Evolutionary conservation across 2,113 vertebrate species (phyloP), one percentile per base, ranked within the genome.

Genomic region (Podocnemis expansa): DNA sequence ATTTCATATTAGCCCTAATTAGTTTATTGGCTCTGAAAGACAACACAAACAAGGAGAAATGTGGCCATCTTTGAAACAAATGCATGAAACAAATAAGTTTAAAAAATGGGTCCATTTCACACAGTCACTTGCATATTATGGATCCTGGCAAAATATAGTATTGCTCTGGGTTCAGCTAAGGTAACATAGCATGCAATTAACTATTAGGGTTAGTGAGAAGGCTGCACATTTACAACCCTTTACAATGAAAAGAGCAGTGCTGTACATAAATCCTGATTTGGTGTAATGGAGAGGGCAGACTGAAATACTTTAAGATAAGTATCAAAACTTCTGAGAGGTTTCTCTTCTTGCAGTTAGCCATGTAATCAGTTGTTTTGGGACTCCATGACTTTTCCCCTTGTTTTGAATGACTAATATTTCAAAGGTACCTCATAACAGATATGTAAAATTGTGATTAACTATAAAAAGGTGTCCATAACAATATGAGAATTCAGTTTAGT

Each of bases 401-500:
- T 79, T 87, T 90, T 63, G 47, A 3, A 82, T 10, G 1, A 55
- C 38, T 34, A 70, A 79, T 10, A 78, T 49, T 24, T n/a, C 14
- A 2, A 29, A 79, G 10, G 9, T 34, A 1, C 21, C 56, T 8
- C 1, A 2, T 4, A 84, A 73, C 29, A 43, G 10, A 0, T 31
- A 87, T 78, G 9, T 29, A 3, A n/a, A n/a, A n/a, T n/a, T n/a
- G n/a, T n/a, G n/a, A n/a, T 16, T 75, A 79, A 81, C 31, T 11
- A 60, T 9, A 41, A 1, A 92, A 87, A 34, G 12, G 17, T 67
- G 19, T 3, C 1, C 0, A 17, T 38, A 60, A 2, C 7, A 84
- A 9, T 67, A 75, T 51, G 76, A 4, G 0, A 0, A n/a, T 45
- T 76, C 56, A 38, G 38, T 11, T 38, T 60, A 52, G 45, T 76